A percentile compares a stretch with the other conserved stretches of the same genome.
phyloP scores from a whole-genome alignment of 1,140 invertebrate genomes.

The Odontomachus brunneus region DNA sequence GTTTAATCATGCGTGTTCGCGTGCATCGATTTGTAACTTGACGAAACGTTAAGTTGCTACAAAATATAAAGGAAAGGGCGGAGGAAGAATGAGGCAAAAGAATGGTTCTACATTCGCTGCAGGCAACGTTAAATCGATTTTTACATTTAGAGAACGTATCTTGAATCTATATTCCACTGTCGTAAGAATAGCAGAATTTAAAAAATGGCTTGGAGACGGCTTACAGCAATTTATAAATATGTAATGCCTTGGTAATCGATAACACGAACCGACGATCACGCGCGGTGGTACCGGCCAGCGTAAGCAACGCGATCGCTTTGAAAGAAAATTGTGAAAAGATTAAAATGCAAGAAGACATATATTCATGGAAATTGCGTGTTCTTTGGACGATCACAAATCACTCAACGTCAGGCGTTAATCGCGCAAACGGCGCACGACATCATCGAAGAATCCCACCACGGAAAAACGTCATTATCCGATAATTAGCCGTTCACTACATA shows the following conservation, averaged over 20 bases:
- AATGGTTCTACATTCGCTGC: not conserved
- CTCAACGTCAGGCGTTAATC: slow-evolving; percentile 48
- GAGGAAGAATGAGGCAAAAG: not conserved
- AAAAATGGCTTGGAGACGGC: not conserved
- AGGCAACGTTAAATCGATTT: not conserved
- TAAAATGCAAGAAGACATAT: slow-evolving; percentile 50
- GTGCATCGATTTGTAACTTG: slow-evolving; percentile 8
- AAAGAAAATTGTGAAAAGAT: slow-evolving; percentile 50
- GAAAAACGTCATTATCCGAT: slow-evolving; percentile 42
- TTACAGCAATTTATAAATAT: slow-evolving; percentile 61
- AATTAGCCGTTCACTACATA: not conserved
- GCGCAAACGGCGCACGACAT: slow-evolving; percentile 22
- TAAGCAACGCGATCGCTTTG: slow-evolving; percentile 17
- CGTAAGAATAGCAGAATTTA: not conserved
- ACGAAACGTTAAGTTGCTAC: slow-evolving; percentile 31
- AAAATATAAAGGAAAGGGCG: not conserved
- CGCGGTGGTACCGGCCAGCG: slow-evolving; percentile 22
- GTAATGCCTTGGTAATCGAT: slow-evolving; percentile 55
- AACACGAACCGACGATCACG: slow-evolving; percentile 16
- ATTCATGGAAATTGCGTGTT: slow-evolving; percentile 46
- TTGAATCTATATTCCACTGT: not conserved
- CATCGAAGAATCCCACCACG: slow-evolving; percentile 47
- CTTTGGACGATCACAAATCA: slow-evolving; percentile 53
- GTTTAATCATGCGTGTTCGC: slow-evolving; percentile 27
- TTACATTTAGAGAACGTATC: slow-evolving; percentile 7